A percentile compares a stretch with the other conserved stretches of the same genome.
Evolutionary conservation across 1,140 invertebrate species (phyloP).

Genomic region (Drosophila setifemur): DNA sequence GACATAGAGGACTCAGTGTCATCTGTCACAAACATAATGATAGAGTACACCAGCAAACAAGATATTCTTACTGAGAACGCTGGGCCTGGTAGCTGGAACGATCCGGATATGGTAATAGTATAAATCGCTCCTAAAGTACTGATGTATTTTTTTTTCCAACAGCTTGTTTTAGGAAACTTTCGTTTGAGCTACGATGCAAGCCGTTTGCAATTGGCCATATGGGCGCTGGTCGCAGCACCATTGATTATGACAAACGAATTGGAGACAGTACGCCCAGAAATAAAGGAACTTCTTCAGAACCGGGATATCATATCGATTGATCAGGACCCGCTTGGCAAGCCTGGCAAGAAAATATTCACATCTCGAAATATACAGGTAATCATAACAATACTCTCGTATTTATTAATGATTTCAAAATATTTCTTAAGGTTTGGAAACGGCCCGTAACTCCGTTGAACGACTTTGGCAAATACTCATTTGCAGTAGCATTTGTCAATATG

Average conservation of each 20-base stretch:
- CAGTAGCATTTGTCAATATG: slow-evolving; percentile 42
- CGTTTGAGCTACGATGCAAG: slow-evolving; percentile 96
- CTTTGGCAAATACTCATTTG: slow-evolving; percentile 20
- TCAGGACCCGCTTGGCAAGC: slow-evolving; percentile 87
- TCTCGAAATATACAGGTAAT: slow-evolving; percentile 11
- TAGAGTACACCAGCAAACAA: slow-evolving; percentile 95
- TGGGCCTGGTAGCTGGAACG: slow-evolving; percentile 98
- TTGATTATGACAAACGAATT: slow-evolving; percentile 98
- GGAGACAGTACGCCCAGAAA: slow-evolving; percentile 92
- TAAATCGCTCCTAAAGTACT: no score
- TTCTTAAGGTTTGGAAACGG: slow-evolving; percentile 48
- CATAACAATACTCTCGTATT: neutral
- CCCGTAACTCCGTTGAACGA: slow-evolving; percentile 41
- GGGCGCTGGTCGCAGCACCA: slow-evolving; percentile 97
- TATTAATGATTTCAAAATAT: no score
- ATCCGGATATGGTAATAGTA: slow-evolving; percentile 95
- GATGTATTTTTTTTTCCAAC: neutral
- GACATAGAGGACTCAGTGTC: slow-evolving; percentile 97
- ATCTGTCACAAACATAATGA: slow-evolving; percentile 93
- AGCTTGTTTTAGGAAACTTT: slow-evolving; percentile 97
- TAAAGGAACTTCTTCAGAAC: slow-evolving; percentile 96
- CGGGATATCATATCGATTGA: slow-evolving; percentile 95
- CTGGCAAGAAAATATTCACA: slow-evolving; percentile 6
- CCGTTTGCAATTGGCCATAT: slow-evolving; percentile 98
- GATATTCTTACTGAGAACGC: slow-evolving; percentile 92